Evolutionary conservation across 1,140 invertebrate species (phyloP).

Genomic region (Cyclargus thomasi): DNA sequence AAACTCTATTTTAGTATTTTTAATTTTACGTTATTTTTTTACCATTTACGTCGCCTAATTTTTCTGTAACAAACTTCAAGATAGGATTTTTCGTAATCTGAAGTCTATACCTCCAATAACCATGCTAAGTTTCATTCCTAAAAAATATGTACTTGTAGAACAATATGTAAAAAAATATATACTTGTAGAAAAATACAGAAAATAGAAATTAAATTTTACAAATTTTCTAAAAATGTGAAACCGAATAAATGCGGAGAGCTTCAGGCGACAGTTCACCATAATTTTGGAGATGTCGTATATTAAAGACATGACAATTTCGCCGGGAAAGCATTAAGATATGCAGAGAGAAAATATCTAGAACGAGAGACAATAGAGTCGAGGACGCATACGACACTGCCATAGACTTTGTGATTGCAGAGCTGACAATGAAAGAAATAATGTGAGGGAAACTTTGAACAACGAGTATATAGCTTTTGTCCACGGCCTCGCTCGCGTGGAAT

Average conservation of each 20-base stretch:
- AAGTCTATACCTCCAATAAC: too few relatives aligned
- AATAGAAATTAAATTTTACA: neutral
- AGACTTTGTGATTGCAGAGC: neutral
- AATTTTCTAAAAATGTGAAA: neutral
- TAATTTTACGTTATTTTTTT: too few relatives aligned
- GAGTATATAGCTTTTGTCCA: too few relatives aligned
- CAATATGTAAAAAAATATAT: too few relatives aligned
- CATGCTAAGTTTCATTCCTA: too few relatives aligned
- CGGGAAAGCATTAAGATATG: constrained; percentile 41
- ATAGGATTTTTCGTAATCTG: too few relatives aligned
- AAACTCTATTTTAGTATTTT: too few relatives aligned
- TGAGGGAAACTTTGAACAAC: neutral
- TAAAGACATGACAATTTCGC: constrained; percentile 22
- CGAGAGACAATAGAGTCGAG: constrained; percentile 17
- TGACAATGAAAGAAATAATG: neutral
- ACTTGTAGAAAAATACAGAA: too few relatives aligned
- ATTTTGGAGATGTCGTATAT: neutral
- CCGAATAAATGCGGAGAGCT: neutral
- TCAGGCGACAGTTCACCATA: neutral
- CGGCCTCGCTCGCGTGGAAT: too few relatives aligned
- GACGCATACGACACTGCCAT: constrained; percentile 6
- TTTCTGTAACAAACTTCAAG: too few relatives aligned
- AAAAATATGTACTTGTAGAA: too few relatives aligned
- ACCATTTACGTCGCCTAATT: too few relatives aligned
- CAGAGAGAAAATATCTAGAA: constrained; percentile 37